These are phyloP conservation scores for Morpho achilles DNA, from an alignment of 2,888 invertebrate genomes.

Conservation along the genomic window DNA sequence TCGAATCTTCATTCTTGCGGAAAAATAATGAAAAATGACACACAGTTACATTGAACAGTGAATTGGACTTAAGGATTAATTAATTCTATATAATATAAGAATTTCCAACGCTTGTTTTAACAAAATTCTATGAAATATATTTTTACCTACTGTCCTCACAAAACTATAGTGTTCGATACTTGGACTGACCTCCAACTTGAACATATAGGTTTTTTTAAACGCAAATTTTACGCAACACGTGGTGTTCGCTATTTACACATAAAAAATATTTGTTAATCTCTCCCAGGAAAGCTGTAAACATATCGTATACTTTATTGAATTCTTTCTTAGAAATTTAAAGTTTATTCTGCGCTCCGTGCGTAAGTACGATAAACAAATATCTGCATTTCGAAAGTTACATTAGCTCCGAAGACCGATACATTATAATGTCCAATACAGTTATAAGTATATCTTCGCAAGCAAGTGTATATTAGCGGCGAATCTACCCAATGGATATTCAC, in stretches of 20 bases:
- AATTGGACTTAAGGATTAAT: background rate
- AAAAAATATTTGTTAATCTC: constrained; percentile 53
- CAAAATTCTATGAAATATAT: too few species aligned
- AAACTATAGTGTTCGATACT: too few species aligned
- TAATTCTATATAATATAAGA: too few species aligned
- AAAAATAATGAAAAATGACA: constrained; percentile 28
- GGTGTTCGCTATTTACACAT: too few species aligned
- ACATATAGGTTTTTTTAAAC: too few species aligned
- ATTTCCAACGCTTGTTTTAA: too few species aligned
- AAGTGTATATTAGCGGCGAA: constrained; percentile 20
- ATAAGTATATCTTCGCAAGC: constrained; percentile 28
- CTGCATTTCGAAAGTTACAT: constrained; percentile 16
- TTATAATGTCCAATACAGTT: constrained; percentile 15
- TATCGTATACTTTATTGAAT: constrained; percentile 39
- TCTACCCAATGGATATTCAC: constrained; percentile 38
- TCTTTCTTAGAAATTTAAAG: constrained; percentile 56
- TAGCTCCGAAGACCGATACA: constrained; percentile 11
- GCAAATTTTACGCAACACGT: too few species aligned
- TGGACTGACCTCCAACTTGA: too few species aligned
- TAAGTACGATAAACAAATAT: constrained; percentile 25
- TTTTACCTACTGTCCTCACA: too few species aligned
- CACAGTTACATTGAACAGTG: constrained; percentile 18
- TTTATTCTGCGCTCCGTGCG: constrained; percentile 43
- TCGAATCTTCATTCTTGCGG: constrained; percentile 26
- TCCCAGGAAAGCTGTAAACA: constrained; percentile 58